A percentile compares a stretch with the other conserved stretches of the same genome.
Conservation (phyloP, 2,888 invertebrate species). For the Chrysomela aeneicollis region DNA sequence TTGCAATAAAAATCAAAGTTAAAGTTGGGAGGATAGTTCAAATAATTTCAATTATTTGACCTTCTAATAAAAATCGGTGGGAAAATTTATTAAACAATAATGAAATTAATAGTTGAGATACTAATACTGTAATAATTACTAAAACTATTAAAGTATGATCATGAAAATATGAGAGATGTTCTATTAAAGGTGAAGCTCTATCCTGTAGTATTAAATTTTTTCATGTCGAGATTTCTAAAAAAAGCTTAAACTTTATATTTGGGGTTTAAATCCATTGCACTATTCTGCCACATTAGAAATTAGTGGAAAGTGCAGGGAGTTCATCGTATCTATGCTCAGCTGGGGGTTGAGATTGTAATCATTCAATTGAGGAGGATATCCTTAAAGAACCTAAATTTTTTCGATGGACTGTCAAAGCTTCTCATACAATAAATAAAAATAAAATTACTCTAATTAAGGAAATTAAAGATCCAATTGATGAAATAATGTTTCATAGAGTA, state of each 20-base stretch:
- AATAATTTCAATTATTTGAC: constrained; percentile 71
- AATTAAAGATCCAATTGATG: constrained; percentile 68
- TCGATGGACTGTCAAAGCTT: constrained; percentile 54
- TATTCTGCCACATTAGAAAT: constrained; percentile 71
- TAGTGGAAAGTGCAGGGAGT: constrained; percentile 67
- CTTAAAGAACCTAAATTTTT: constrained; percentile 63
- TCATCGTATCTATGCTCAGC: constrained; percentile 69
- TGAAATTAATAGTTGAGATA: constrained; percentile 66
- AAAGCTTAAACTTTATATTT: constrained; percentile 70
- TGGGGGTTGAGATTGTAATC: constrained; percentile 67
- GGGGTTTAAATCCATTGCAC: constrained; percentile 73
- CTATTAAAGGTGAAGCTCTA: constrained; percentile 70
- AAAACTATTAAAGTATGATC: constrained; percentile 70
- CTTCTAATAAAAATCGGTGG: constrained; percentile 67
- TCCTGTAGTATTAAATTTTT: constrained; percentile 68
- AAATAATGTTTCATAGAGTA: constrained; percentile 70
- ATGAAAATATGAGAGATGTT: constrained; percentile 72
- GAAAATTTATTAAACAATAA: constrained; percentile 67
- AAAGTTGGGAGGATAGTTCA: constrained; percentile 71
- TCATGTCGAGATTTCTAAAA: constrained; percentile 71
- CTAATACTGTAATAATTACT: constrained; percentile 69
- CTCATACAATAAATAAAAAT: constrained; percentile 35
- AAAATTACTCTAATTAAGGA: constrained; percentile 70
- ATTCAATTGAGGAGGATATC: constrained; percentile 69
- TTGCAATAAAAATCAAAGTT: constrained; percentile 69